Evolutionary conservation across 2,888 invertebrate genomes (phyloP), one percentile per base, ranked within the genome.

Genomic region (Caenorhabditis macrosperma): DNA sequence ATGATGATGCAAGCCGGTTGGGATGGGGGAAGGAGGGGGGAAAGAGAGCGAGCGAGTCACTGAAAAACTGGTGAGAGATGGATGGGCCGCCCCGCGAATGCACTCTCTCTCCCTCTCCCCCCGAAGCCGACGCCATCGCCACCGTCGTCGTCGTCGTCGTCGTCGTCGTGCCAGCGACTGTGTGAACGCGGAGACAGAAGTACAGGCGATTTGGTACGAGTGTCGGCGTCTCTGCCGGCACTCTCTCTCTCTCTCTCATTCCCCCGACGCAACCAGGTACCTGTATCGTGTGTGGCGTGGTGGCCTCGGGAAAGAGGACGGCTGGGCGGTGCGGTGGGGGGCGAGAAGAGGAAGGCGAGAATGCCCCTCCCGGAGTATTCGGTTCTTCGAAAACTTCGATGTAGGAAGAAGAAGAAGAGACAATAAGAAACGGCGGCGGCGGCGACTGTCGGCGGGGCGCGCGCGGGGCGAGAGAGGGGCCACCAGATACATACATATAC

Each of bases 251-350:
- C 71, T 52, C 54, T 72, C 48, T 72, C 57, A 12, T 26, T 46
- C 20, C 72, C 64, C 64, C 64, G 64, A 64, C 59, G 57, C 64
- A 74, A 74, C 74, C 64, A 64, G 74, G 74, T 74, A 74, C 74
- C 74, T 74, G 74, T 59, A 59, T 57, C 57, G 64, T 38, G 60
- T 69, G 68, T n/a, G 30, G 60, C 12, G 50, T 38, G 46, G 48
- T 68, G 64, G 72, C 64, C 72, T 72, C 72, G 72, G 55, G 68
- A 55, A 64, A 46, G 61, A 48, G 46, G 63, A 63, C 33, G 55
- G 52, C 44, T 30, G 41, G 30, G 33, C 61, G 30, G n/a, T n/a
- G n/a, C n/a, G n/a, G n/a, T n/a, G n/a, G n/a, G 63, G 63, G 22
- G 61, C 60, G 63, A 63, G 71, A 71, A 59, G n/a, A n/a, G n/a